Evolutionary conservation across 2,888 invertebrate genomes (phyloP), one percentile per base, ranked within the genome.

Genomic region (Hypena proboscidalis): DNA sequence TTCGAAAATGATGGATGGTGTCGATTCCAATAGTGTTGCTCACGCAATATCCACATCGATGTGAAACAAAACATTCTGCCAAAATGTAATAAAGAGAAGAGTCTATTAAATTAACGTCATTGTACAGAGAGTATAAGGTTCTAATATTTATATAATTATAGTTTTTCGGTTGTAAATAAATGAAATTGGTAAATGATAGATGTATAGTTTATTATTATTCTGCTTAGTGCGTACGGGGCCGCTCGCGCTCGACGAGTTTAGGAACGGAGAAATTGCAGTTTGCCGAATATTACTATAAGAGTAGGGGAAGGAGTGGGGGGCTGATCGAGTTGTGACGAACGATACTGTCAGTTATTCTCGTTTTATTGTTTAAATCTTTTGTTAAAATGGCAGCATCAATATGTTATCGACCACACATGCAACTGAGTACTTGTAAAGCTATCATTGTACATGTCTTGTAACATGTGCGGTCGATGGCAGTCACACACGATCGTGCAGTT

Each of bases 61-160:
- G 42, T 33, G 29, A 7, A 57, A 40, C 34, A 31, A 42, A 58
- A 42, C 9, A 27, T 39, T 46, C 45, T 43, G 26, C 30, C 30
- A 27, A 36, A 44, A 49, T 49, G 43, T 32, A 55, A 33, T 43
- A 44, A 67, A 50, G 54, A 61, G 45, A 58, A 75, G 72, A 77
- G 75, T 79, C 65, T 82, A 82, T 75, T 74, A 67, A 75, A 76
- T 74, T 75, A 74, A 71, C 56, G 44, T 62, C 56, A 66, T 50
- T 88, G 88, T 88, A 88, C 86, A 88, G 88, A 88, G 83, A 87
- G 82, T 85, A 65, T 77, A 80, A 80, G 76, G 74, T 84, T 83
- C 77, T 83, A 82, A 81, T 83, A 84, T 83, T 83, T 85, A 85
- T 82, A 72, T 53, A 53, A 59, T 48, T 62, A 62, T 74, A 67